phyloP scores from a whole-genome alignment of 2,113 vertebrate genomes.

The Tauraco erythrolophus region DNA sequence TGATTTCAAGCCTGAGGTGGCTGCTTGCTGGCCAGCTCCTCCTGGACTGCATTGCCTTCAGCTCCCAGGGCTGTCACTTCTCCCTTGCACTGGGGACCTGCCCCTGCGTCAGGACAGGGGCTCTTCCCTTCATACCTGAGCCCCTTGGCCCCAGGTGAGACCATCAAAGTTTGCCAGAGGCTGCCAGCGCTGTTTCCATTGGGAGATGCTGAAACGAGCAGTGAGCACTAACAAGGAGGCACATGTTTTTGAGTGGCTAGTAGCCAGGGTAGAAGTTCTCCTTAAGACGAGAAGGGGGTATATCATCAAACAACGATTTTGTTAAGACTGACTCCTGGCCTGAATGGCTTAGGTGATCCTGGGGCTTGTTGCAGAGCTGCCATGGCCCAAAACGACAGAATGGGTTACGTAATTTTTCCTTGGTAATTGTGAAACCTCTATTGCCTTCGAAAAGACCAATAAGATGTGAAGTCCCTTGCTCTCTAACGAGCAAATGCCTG shows the following conservation, averaged over 20 bases:
- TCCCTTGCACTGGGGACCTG: neutral
- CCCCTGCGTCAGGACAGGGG: neutral
- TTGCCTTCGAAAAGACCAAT: slow-evolving; percentile 30
- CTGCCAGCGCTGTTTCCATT: neutral
- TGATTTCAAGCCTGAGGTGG: neutral
- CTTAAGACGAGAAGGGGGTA: neutral
- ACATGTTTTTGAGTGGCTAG: neutral
- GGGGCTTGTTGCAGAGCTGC: neutral
- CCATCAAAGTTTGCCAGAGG: neutral
- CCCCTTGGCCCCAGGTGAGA: neutral
- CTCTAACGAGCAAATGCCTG: neutral
- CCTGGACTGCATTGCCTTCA: neutral
- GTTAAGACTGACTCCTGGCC: neutral
- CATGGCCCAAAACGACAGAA: neutral
- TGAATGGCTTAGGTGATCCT: neutral
- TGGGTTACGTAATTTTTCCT: neutral
- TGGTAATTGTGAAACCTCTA: neutral
- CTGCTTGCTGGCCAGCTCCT: neutral
- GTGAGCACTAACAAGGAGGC: neutral
- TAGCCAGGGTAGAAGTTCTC: neutral
- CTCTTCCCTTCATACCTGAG: neutral
- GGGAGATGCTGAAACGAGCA: neutral
- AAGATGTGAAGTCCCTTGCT: neutral
- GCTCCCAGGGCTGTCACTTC: neutral
- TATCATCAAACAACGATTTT: neutral